A percentile compares a stretch with the other conserved stretches of the same genome.
phyloP scores from a whole-genome alignment of 2,888 invertebrate genomes.

The Acanthococcus lagerstroemiae region DNA sequence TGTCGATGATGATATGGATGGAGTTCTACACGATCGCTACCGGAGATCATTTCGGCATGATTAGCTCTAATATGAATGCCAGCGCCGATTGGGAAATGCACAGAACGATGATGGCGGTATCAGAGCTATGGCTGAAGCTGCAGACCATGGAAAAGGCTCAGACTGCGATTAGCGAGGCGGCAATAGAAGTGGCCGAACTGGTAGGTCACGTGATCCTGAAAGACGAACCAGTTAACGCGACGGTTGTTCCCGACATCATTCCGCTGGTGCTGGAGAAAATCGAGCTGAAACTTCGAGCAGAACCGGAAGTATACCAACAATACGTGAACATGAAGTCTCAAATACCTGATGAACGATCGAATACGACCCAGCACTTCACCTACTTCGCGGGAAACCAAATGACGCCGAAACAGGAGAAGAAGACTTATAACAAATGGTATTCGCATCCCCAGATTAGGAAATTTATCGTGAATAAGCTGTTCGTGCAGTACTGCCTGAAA shows the following conservation, averaged over 20 bases:
- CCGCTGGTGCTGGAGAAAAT: not conserved
- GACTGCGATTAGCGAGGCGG: not conserved
- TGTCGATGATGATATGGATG: not conserved
- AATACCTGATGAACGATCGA: not conserved
- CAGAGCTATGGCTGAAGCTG: not conserved
- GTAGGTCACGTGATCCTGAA: not conserved
- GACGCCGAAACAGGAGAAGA: not conserved
- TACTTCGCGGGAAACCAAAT: not conserved
- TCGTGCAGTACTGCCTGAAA: not conserved
- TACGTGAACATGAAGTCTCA: not conserved
- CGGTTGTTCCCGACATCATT: not conserved
- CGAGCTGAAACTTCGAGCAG: not conserved
- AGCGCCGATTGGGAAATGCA: not conserved
- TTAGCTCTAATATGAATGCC: not conserved
- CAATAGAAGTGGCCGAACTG: not conserved
- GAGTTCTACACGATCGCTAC: not conserved
- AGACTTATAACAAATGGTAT: not conserved
- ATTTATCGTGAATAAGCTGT: not conserved
- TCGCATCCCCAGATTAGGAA: not conserved
- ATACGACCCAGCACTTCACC: not conserved
- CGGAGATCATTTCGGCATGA: not conserved
- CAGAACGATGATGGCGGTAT: not conserved
- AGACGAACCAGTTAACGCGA: not conserved
- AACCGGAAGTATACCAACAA: not conserved
- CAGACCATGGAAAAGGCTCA: not conserved